Conservation (phyloP, 1,140 invertebrate genomes). For the Heliconius nattereri region DNA sequence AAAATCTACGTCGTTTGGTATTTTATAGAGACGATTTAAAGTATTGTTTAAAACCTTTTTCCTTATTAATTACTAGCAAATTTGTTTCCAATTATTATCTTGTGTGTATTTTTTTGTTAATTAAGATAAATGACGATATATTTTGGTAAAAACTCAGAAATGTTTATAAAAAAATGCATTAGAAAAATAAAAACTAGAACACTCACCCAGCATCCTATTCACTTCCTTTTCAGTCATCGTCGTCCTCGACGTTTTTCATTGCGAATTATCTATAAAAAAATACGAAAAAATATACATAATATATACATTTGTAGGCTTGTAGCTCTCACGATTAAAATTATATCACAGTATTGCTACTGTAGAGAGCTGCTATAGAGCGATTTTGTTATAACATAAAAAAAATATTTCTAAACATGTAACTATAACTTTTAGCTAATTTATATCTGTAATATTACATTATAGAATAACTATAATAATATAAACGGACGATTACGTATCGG, state of each 20-base stretch:
- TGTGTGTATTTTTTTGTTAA: neutral
- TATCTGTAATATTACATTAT: neutral
- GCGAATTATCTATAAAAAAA: slow-evolving; percentile 58
- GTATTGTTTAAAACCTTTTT: neutral
- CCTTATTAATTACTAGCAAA: neutral
- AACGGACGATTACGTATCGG: neutral
- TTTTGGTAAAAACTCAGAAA: neutral
- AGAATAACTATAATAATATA: neutral
- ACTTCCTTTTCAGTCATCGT: slow-evolving; percentile 77
- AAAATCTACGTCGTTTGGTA: neutral
- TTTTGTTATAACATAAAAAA: neutral
- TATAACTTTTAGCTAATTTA: neutral
- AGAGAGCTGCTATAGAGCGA: neutral
- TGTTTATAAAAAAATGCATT: neutral
- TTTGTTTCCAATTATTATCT: neutral
- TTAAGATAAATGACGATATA: neutral
- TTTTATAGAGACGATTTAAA: neutral
- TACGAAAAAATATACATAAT: neutral
- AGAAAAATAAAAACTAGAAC: neutral
- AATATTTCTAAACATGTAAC: neutral
- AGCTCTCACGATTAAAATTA: neutral
- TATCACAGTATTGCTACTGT: neutral
- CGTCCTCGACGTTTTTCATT: slow-evolving; percentile 74
- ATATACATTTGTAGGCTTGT: too few relatives aligned
- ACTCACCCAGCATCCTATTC: slow-evolving; percentile 78